Conservation (phyloP, 2,888 invertebrate genomes). For the Acanthopleura granulata region DNA sequence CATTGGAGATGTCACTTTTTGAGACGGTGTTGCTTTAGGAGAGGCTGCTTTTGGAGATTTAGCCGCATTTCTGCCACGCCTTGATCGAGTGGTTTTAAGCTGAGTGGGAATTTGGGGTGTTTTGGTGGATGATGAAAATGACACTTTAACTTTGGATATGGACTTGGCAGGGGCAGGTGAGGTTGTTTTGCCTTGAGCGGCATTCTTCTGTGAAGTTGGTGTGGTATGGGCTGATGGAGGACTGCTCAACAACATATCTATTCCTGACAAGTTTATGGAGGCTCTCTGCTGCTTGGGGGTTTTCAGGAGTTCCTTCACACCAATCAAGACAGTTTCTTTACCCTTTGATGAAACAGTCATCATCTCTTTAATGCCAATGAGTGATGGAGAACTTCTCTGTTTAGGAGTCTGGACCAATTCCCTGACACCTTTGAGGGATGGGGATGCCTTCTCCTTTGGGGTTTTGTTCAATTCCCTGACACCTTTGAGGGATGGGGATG, state of each 20-base stretch:
- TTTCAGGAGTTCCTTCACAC: slow-evolving; percentile 35
- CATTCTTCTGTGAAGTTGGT: neutral
- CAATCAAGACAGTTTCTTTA: slow-evolving; percentile 30
- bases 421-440: slow-evolving; percentile 31
- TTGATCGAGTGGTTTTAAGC: neutral
- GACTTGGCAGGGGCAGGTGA: slow-evolving; percentile 25
- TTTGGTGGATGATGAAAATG: neutral
- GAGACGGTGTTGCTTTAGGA: slow-evolving; percentile 17
- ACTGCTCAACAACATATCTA: slow-evolving; percentile 33
- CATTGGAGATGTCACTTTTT: slow-evolving; percentile 18
- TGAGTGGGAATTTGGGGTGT: neutral
- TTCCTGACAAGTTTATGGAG: slow-evolving; percentile 34
- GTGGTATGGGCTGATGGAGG: neutral
- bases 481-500: slow-evolving; percentile 14
- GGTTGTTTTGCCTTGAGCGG: slow-evolving; percentile 18
- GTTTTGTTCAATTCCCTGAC: slow-evolving; percentile 19
- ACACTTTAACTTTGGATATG: no score
- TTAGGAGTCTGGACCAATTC: slow-evolving; percentile 35
- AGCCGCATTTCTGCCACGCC: slow-evolving; percentile 13
- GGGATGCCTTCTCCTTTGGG: slow-evolving; percentile 12
- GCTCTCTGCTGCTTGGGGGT: slow-evolving; percentile 35
- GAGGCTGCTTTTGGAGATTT: slow-evolving; percentile 19
- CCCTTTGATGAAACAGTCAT: slow-evolving; percentile 32
- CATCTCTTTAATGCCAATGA: slow-evolving; percentile 18
- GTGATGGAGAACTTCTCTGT: slow-evolving; percentile 29